These are phyloP conservation scores for Rhagium mordax DNA, from an alignment of 2,888 invertebrate species.

Conservation along the genomic window DNA sequence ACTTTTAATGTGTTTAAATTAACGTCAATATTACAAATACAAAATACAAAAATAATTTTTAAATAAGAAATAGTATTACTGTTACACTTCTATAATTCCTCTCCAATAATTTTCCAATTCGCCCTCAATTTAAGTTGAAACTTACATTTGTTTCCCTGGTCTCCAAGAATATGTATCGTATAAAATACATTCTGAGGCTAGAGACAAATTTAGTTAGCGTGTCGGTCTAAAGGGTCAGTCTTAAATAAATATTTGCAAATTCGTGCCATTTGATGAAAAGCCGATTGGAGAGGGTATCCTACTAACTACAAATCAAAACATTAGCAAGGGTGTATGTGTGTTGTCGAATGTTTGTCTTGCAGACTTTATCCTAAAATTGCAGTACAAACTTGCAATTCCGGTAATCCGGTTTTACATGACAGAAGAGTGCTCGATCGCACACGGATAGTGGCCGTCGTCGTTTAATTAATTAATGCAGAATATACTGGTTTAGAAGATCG, in stretches of 20 bases:
- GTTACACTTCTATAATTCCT: too few relatives aligned
- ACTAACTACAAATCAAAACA: slow-evolving; percentile 57
- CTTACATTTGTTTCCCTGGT: too few relatives aligned
- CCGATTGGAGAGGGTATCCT: slow-evolving; percentile 44
- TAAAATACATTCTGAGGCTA: not conserved
- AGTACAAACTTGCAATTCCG: slow-evolving; percentile 16
- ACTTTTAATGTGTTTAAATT: too few relatives aligned
- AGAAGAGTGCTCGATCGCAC: not conserved
- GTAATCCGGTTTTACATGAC: slow-evolving; percentile 25
- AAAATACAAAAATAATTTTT: too few relatives aligned
- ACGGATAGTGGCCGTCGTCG: not conserved
- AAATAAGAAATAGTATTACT: too few relatives aligned
- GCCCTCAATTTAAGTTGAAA: too few relatives aligned
- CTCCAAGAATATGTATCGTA: not conserved
- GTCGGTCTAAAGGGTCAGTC: slow-evolving; percentile 33
- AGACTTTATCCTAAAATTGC: slow-evolving; percentile 28
- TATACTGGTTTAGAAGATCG: not conserved
- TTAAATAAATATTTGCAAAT: slow-evolving; percentile 43
- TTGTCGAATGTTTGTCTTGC: slow-evolving; percentile 62
- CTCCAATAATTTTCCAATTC: too few relatives aligned
- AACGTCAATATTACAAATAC: too few relatives aligned
- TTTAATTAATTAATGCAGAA: not conserved
- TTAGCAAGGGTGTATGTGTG: slow-evolving; percentile 34
- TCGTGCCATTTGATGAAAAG: slow-evolving; percentile 43
- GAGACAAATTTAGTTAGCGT: slow-evolving; percentile 11